Evolutionary conservation across 2,797 vertebrate genomes (phyloP), one percentile per base, ranked within the genome.

Genomic region (Adelosebastes latens): DNA sequence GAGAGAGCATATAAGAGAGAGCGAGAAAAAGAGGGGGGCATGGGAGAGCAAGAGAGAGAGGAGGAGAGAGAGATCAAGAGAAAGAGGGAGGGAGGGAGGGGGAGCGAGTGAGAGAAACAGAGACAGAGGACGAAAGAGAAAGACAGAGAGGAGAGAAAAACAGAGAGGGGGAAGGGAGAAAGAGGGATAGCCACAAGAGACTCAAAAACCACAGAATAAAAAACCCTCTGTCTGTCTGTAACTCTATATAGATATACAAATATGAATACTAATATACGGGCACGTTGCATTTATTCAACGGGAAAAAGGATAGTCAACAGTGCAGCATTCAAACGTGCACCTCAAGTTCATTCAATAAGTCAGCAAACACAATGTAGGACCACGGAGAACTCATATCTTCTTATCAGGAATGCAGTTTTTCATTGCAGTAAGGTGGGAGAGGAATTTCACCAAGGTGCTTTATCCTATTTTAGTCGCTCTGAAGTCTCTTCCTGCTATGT

Each of bases 171-270:
- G 93, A 93, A 94, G 93, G 92, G 93, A 94, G 90, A 88, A 91
- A 93, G 93, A 95, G 92, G 94, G 93, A 95, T 93, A 88, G 93
- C 92, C 94, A 95, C 92, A 88, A 94, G 95, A 95, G 95, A 95
- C 93, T 95, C 87, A 94, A 96, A 95, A 96, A 95, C 90, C 94
- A 95, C 94, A 94, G 92, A 93, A 95, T 94, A 93, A 93, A 46
- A 94, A 95, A 90, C 75, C 86, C 85, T 92, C 85, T 90, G 93
- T 95, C 94, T 95, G 92, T 92, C 92, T 94, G 85, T 91, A 91
- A 94, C 89, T 95, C 92, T 92, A 90, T 92, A 94, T 90, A 92
- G 92, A 95, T 91, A 94, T 90, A 95, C 94, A 95, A 94, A 95
- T 92, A 94, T 94, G 85, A 94, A 95, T 93, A 82, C 87, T 92